phyloP scores from a whole-genome alignment of 2,888 invertebrate genomes.

The Lasius platythorax region DNA sequence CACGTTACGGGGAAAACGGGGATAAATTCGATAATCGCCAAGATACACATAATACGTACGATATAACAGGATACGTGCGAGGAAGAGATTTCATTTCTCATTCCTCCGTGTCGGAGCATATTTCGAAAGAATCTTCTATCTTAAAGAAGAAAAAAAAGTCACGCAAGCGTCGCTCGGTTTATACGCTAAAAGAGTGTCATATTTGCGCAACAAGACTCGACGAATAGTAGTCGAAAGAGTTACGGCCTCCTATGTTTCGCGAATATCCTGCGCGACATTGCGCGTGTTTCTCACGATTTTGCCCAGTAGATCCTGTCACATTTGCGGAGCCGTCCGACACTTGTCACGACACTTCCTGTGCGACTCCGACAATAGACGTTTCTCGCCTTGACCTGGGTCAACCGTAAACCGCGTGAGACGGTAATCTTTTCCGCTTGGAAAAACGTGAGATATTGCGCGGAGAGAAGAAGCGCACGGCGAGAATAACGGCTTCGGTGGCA shows the following conservation, averaged over 20 bases:
- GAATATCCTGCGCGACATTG: conserved; percentile 74
- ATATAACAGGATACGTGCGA: background rate
- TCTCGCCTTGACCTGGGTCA: conserved; percentile 70
- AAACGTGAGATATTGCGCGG: conserved; percentile 45
- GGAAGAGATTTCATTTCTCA: background rate
- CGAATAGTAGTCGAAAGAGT: conserved; percentile 23
- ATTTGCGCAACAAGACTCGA: conserved; percentile 21
- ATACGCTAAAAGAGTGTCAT: background rate
- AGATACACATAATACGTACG: background rate
- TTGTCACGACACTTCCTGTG: conserved; percentile 29
- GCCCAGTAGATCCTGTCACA: conserved; percentile 42
- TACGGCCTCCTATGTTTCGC: conserved; percentile 54
- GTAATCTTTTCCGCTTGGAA: conserved; percentile 53
- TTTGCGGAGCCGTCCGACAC: conserved; percentile 21
- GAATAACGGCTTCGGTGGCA: background rate
- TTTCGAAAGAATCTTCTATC: background rate
- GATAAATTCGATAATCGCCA: conserved; percentile 35
- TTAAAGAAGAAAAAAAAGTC: background rate
- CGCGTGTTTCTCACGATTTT: conserved; percentile 74
- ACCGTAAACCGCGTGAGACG: conserved; percentile 38
- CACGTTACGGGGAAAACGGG: conserved; percentile 12
- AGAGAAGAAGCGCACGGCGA: background rate
- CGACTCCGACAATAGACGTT: conserved; percentile 39
- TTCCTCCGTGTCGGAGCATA: background rate
- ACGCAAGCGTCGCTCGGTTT: background rate